Evolutionary conservation across 2,797 vertebrate genomes (phyloP), one percentile per base, ranked within the genome.

Genomic region (Gymnoscopelus microlampas): DNA sequence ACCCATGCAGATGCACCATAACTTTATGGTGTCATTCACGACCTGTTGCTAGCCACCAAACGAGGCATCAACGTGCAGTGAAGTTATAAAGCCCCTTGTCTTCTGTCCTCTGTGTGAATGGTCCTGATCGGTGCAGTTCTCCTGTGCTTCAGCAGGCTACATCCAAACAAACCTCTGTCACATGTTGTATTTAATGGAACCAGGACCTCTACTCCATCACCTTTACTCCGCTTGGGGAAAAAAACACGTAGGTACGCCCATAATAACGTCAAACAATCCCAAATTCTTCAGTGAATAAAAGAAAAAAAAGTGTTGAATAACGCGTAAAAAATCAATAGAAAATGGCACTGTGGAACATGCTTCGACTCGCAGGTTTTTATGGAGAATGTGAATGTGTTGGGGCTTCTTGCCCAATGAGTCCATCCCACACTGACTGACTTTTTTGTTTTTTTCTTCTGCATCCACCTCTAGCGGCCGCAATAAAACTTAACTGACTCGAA

Each of bases 401-500:
- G 88, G 73, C 54, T 69, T 79, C 71, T 81, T 87, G 83, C 91
- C 94, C 93, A 85, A 68, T 65, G 83, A 95, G 93, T 95, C 94
- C 95, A 96, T 94, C 95, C 95, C 95, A 94, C 92, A 90, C 92
- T 93, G 78, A 76, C 93, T 1, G 32, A 44, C 1, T 44, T 44
- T 44, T 7, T 39, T 39, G 4, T 5, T 7, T 14, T 79, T 92
- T 89, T 91, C 93, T 94, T 94, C 92, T 95, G 94, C 95, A 95
- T 96, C 95, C 94, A 96, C 95, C 95, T 97, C 95, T 94, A 95
- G 96, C 94, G 96, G 95, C 91, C 92, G 95, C 94, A 96, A 72
- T 88, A 90, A 94, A 95, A 95, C 94, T 94, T 94, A 93, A 94
- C 86, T 93, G 89, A 95, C 95, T 94, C 94, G 94, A 94, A 95